Conservation (phyloP, 2,113 vertebrate species). For the Carollia perspicillata region DNA sequence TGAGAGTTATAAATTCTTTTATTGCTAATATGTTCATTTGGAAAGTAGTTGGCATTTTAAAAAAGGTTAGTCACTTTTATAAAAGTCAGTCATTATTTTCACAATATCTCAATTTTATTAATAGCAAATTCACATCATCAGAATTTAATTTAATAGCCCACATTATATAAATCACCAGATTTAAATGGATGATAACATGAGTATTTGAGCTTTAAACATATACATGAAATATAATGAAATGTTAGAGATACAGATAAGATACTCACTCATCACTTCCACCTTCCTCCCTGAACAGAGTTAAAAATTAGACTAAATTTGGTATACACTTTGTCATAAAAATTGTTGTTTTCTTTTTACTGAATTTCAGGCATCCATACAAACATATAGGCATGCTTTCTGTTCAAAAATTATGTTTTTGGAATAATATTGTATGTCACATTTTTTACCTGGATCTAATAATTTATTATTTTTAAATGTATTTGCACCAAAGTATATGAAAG, state of each 20-base stretch:
- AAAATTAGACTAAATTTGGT: background rate
- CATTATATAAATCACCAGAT: background rate
- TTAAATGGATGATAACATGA: background rate
- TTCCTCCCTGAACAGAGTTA: background rate
- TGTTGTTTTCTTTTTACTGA: too few species aligned
- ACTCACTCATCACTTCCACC: background rate
- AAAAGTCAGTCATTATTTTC: background rate
- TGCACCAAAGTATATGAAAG: too few species aligned
- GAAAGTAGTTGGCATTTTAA: background rate
- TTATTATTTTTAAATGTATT: too few species aligned
- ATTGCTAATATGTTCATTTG: background rate
- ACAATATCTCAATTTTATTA: background rate
- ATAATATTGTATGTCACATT: too few species aligned
- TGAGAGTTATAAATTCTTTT: background rate
- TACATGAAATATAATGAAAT: background rate
- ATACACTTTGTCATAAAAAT: too few species aligned
- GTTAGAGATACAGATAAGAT: background rate
- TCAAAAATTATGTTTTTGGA: too few species aligned
- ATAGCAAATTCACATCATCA: background rate
- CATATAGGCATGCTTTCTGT: too few species aligned
- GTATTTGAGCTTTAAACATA: background rate
- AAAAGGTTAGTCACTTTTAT: background rate
- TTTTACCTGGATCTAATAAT: too few species aligned
- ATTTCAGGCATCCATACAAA: too few species aligned
- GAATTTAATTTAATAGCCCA: background rate